These are phyloP conservation scores for Synergus gifuensis DNA, from an alignment of 2,888 invertebrate genomes.

Conservation along the genomic window DNA sequence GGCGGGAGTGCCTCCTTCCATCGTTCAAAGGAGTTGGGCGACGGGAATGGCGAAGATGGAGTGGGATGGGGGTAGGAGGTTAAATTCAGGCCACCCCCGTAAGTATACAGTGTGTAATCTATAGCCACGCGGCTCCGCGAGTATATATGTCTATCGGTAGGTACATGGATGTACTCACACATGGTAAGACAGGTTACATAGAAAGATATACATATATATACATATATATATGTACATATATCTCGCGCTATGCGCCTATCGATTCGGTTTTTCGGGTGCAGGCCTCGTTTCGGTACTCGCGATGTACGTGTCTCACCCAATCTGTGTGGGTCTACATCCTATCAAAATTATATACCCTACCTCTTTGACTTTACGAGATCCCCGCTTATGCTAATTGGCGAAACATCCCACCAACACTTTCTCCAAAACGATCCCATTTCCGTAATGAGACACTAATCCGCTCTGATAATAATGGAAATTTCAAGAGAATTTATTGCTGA, in stretches of 20 bases:
- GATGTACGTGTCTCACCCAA: slow-evolving; percentile 41
- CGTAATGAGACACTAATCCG: slow-evolving; percentile 38
- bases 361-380: slow-evolving; percentile 39
- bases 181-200: slow-evolving; percentile 22
- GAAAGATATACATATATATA: slow-evolving; percentile 45
- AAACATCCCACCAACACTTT: slow-evolving; percentile 35
- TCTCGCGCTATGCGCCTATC: slow-evolving; percentile 74
- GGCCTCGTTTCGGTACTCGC: slow-evolving; percentile 71
- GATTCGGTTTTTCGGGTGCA: slow-evolving; percentile 76
- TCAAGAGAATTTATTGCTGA: background rate
- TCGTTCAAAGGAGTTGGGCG: slow-evolving; percentile 57
- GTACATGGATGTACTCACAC: slow-evolving; percentile 46
- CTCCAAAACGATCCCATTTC: slow-evolving; percentile 39
- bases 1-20: slow-evolving; percentile 59
- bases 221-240: slow-evolving; percentile 52
- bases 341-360: slow-evolving; percentile 57
- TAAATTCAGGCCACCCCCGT: slow-evolving; percentile 73
- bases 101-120: slow-evolving; percentile 70
- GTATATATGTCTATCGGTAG: slow-evolving; percentile 45
- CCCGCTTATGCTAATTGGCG: slow-evolving; percentile 40
- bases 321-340: slow-evolving; percentile 52
- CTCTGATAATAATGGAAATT: slow-evolving; percentile 32
- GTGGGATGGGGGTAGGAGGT: slow-evolving; percentile 60
- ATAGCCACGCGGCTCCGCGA: slow-evolving; percentile 54
- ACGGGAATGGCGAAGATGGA: slow-evolving; percentile 49